phyloP scores from a whole-genome alignment of 2,888 invertebrate species.

The Thereva nobilitata region DNA sequence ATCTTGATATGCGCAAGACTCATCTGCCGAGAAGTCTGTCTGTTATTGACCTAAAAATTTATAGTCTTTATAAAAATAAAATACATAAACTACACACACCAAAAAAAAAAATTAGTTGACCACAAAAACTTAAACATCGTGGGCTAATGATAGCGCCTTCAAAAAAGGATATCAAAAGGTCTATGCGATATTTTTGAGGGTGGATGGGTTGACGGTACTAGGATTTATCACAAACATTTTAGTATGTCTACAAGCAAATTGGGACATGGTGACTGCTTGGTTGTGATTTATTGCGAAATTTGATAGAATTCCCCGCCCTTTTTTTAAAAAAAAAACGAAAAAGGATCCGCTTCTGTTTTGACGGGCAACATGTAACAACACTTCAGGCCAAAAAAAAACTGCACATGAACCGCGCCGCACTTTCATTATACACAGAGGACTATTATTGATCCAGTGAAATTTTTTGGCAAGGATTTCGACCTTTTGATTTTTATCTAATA shows the following conservation, averaged over 20 bases:
- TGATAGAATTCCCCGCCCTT: too few relatives aligned
- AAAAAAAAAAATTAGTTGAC: too few relatives aligned
- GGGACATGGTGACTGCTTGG: not conserved
- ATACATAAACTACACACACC: too few relatives aligned
- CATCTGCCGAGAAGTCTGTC: too few relatives aligned
- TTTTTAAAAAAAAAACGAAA: not conserved
- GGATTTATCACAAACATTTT: not conserved
- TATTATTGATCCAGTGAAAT: constrained; percentile 22
- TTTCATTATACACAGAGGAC: constrained; percentile 14
- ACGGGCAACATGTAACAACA: constrained; percentile 31
- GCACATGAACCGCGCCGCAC: constrained; percentile 14
- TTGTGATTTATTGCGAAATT: too few relatives aligned
- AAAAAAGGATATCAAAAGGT: not conserved
- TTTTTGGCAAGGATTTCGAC: not conserved
- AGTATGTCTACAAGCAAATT: not conserved
- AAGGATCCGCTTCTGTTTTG: constrained; percentile 25
- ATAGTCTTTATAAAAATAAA: too few relatives aligned
- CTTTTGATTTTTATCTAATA: too few relatives aligned
- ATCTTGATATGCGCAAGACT: too few relatives aligned
- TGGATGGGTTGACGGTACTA: not conserved
- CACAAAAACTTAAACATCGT: too few relatives aligned
- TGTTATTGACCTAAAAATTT: too few relatives aligned
- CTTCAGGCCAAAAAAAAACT: not conserved
- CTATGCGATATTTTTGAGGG: not conserved
- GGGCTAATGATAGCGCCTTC: too few relatives aligned